Conservation (phyloP, 2,797 vertebrate genomes). For the Heteromormyrus szaboi region DNA sequence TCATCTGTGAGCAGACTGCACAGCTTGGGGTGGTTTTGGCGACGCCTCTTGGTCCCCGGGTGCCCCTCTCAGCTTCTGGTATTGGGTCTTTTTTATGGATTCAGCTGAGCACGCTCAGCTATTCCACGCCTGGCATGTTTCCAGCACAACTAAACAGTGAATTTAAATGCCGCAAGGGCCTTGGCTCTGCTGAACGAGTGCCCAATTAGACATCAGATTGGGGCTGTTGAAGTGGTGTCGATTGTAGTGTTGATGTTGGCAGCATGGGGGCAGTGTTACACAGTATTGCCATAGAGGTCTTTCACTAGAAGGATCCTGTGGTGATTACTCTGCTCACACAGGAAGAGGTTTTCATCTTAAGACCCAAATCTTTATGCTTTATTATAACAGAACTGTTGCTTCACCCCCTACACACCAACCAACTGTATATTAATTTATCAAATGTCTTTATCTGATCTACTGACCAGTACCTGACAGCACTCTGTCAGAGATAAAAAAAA, state of each 20-base stretch:
- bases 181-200: neutral
- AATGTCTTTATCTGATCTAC: neutral
- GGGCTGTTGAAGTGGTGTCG: neutral
- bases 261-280: neutral
- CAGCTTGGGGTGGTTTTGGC: neutral
- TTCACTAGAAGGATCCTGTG: neutral
- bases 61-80: neutral
- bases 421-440: neutral
- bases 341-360: neutral
- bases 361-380: neutral
- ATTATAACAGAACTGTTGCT: neutral
- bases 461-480: neutral
- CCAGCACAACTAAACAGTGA: neutral
- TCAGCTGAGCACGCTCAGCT: neutral
- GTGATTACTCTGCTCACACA: neutral
- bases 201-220: neutral
- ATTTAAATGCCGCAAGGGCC: neutral
- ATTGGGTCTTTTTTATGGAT: neutral
- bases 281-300: neutral
- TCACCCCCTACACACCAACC: neutral
- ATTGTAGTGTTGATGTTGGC: neutral
- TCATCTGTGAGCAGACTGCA: neutral
- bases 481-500: neutral
- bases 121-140: neutral
- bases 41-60: neutral